A percentile compares a stretch with the other conserved stretches of the same genome.
Evolutionary conservation across 2,888 invertebrate genomes (phyloP).

Genomic region (Eupithecia dodoneata): DNA sequence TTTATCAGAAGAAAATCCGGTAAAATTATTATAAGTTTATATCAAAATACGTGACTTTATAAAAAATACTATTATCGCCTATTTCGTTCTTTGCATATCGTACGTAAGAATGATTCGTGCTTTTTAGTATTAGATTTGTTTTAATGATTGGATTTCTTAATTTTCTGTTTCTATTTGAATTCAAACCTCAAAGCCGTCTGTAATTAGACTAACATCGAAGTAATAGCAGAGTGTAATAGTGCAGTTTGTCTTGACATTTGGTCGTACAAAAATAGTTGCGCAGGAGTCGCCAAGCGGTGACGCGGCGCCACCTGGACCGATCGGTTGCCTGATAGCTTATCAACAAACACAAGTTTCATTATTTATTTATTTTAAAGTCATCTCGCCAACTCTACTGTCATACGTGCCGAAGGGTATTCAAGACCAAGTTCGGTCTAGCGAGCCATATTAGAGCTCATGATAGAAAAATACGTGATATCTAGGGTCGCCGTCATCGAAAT

Average conservation of each 20-base stretch:
- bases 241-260: conserved; percentile 67
- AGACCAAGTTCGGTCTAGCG: too few species aligned
- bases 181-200: not conserved
- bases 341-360: conserved; percentile 10
- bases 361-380: too few species aligned
- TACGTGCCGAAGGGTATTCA: too few species aligned
- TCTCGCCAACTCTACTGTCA: too few species aligned
- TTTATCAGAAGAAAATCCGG: too few species aligned
- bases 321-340: conserved; percentile 40
- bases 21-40: too few species aligned
- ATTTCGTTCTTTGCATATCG: too few species aligned
- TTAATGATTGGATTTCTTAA: not conserved
- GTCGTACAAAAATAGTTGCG: conserved; percentile 72
- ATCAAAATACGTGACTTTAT: too few species aligned
- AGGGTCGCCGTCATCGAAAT: too few species aligned
- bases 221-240: conserved; percentile 9
- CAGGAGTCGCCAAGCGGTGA: conserved; percentile 33
- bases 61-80: too few species aligned
- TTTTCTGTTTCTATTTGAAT: not conserved
- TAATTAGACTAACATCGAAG: not conserved
- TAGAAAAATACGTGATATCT: too few species aligned
- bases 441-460: too few species aligned
- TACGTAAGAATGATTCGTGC: not conserved
- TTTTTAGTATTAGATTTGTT: not conserved
- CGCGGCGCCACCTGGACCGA: conserved; percentile 58